Conservation (phyloP, 2,888 invertebrate species). For the Thymelicus acteon region DNA sequence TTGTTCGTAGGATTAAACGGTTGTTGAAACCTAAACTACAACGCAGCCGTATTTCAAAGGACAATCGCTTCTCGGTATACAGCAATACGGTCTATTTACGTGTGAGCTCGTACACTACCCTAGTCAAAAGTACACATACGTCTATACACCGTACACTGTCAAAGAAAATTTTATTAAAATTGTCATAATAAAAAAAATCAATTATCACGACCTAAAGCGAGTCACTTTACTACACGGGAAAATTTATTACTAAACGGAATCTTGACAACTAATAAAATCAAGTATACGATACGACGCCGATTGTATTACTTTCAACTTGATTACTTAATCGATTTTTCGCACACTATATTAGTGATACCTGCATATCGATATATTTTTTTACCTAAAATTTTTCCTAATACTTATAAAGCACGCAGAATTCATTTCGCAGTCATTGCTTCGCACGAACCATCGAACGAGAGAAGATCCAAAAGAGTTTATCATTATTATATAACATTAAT, state of each 20-base stretch:
- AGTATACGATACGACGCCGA: neutral
- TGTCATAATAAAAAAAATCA: neutral
- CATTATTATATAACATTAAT: too few species aligned
- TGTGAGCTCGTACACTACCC: neutral
- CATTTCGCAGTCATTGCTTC: neutral
- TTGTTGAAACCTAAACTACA: neutral
- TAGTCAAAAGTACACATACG: neutral
- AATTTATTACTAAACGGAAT: neutral
- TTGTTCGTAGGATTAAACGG: constrained; percentile 2
- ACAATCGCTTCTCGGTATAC: neutral
- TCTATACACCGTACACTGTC: neutral
- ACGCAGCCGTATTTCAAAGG: neutral
- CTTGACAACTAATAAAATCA: neutral
- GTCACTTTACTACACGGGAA: neutral
- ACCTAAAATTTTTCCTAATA: neutral
- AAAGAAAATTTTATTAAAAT: neutral
- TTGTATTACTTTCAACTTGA: neutral
- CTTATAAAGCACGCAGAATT: neutral
- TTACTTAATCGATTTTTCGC: neutral
- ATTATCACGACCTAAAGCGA: neutral
- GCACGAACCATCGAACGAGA: neutral
- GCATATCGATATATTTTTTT: neutral
- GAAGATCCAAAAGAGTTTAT: neutral
- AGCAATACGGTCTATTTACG: neutral
- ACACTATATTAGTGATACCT: neutral